A percentile compares a stretch with the other conserved stretches of the same genome.
Evolutionary conservation across 1,140 invertebrate species (phyloP).

Genomic region (Campoletis sonorensis): DNA sequence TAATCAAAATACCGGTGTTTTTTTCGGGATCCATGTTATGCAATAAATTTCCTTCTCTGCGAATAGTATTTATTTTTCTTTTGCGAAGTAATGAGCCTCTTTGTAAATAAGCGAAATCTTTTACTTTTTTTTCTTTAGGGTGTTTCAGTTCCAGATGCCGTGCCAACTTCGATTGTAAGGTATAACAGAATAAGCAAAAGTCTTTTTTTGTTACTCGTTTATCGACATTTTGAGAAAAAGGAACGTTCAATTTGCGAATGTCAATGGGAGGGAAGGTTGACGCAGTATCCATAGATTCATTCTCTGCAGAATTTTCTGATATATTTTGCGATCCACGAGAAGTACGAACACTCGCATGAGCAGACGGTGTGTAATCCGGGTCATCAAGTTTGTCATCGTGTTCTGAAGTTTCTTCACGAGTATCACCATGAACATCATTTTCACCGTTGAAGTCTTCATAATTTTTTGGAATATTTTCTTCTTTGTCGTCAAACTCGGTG

Average conservation of each 20-base stretch:
- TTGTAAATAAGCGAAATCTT: conserved; percentile 21
- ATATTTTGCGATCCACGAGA: background rate
- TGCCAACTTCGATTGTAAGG: conserved; percentile 40
- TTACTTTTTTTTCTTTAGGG: conserved; percentile 32
- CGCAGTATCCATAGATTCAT: background rate
- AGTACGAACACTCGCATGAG: too few relatives aligned
- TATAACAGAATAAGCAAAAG: conserved; percentile 42
- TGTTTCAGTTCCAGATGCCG: conserved; percentile 39
- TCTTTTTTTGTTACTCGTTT: conserved; percentile 21
- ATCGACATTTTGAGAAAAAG: background rate
- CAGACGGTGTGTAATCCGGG: too few relatives aligned
- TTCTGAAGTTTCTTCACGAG: too few relatives aligned
- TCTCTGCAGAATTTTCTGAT: background rate
- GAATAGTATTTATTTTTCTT: conserved; percentile 37
- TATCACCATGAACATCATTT: too few relatives aligned
- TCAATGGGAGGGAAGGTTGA: background rate
- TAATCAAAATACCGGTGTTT: conserved; percentile 39
- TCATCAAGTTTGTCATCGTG: too few relatives aligned
- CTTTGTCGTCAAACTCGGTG: too few relatives aligned
- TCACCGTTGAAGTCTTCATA: too few relatives aligned
- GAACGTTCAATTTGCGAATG: background rate
- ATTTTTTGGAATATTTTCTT: too few relatives aligned
- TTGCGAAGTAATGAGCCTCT: conserved; percentile 15
- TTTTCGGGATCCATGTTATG: conserved; percentile 37
- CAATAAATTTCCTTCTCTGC: conserved; percentile 36